Evolutionary conservation across 2,888 invertebrate species (phyloP).

Genomic region (Agonopterix subpropinquella): DNA sequence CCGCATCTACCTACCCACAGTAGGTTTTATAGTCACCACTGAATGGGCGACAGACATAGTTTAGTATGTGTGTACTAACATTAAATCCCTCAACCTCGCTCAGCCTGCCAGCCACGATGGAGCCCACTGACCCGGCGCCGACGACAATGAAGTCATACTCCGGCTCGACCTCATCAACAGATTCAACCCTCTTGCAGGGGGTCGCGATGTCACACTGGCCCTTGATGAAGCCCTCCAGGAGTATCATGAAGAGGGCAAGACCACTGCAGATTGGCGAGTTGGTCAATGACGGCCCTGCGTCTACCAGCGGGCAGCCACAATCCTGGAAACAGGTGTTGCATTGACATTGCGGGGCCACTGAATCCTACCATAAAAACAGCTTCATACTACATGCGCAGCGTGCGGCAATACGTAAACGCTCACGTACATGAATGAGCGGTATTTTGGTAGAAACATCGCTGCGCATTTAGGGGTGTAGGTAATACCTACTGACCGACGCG

Average conservation of each 20-base stretch:
- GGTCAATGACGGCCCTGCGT: conserved; percentile 64
- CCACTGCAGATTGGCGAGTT: conserved; percentile 73
- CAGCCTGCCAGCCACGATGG: conserved; percentile 77
- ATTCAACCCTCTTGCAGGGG: conserved; percentile 70
- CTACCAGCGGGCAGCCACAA: conserved; percentile 66
- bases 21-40: no score
- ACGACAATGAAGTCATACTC: conserved; percentile 79
- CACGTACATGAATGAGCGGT: no score
- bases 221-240: conserved; percentile 74
- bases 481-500: no score
- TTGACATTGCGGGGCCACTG: no score
- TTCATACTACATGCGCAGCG: no score
- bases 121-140: conserved; percentile 78
- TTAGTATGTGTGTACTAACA: conserved; percentile 19
- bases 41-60: no score
- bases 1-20: no score
- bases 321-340: conserved; percentile 17
- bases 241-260: conserved; percentile 73
- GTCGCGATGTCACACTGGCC: conserved; percentile 66
- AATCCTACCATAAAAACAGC: no score
- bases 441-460: no score
- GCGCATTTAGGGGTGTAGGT: no score
- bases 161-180: conserved; percentile 38
- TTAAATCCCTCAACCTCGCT: conserved; percentile 72
- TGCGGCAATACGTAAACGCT: no score